Conservation (phyloP, 2,888 invertebrate genomes). For the Metallyticus violacea region DNA sequence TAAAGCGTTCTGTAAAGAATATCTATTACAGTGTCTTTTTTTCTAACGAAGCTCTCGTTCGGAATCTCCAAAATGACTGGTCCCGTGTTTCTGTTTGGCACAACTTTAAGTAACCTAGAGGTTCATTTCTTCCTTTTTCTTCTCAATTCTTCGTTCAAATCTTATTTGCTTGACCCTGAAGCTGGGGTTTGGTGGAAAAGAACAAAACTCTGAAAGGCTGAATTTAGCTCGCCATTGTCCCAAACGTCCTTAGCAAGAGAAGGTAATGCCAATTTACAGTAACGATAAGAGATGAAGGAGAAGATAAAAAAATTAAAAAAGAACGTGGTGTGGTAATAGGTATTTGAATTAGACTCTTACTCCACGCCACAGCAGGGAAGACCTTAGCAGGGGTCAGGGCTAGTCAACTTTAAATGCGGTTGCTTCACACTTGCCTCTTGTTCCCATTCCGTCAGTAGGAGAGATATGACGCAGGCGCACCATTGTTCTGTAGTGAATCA, state of each 20-base stretch:
- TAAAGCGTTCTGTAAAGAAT: too few relatives aligned
- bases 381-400: neutral
- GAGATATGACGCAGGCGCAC: neutral
- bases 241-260: neutral
- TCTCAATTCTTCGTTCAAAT: neutral
- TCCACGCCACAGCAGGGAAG: neutral
- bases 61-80: neutral
- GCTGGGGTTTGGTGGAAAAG: neutral
- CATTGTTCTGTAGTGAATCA: neutral
- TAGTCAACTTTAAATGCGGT: neutral
- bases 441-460: neutral
- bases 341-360: neutral
- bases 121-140: neutral
- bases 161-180: neutral
- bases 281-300: neutral
- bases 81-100: neutral
- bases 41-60: neutral
- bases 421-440: neutral
- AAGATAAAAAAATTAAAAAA: neutral
- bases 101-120: neutral
- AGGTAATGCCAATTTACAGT: neutral
- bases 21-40: neutral
- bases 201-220: neutral
- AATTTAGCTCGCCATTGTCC: neutral
- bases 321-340: neutral